phyloP scores from a whole-genome alignment of 2,113 vertebrate genomes.

The Potamarius usumacintae region DNA sequence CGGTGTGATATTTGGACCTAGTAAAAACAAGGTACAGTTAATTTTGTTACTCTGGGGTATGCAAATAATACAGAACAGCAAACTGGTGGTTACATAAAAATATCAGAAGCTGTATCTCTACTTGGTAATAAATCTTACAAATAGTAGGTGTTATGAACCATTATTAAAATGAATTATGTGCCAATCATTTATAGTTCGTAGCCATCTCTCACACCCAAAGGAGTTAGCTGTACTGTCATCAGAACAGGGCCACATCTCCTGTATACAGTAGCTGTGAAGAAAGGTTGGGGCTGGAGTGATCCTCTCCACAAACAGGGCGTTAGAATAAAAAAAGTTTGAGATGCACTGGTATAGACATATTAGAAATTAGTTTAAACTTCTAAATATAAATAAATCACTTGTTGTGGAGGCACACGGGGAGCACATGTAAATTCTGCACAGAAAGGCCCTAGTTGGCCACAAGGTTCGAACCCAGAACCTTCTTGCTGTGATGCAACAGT shows the following conservation, averaged over 20 bases:
- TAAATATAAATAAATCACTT: no score
- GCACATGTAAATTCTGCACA: no score
- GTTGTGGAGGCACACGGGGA: no score
- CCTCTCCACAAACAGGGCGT: neutral
- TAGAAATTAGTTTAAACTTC: no score
- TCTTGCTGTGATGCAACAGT: no score
- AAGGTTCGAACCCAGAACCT: no score
- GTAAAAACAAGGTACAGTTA: constrained; percentile 65
- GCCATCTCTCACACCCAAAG: neutral
- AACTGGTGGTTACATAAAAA: neutral
- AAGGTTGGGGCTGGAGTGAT: neutral
- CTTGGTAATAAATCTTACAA: neutral
- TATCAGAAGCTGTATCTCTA: neutral
- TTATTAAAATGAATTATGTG: neutral
- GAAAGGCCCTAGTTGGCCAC: no score
- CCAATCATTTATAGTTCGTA: neutral
- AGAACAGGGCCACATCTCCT: neutral
- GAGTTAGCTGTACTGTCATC: neutral
- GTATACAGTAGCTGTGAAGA: neutral
- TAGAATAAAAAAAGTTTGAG: neutral
- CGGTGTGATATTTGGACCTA: constrained; percentile 66
- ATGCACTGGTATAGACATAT: neutral
- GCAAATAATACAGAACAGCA: neutral
- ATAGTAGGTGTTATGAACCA: neutral
- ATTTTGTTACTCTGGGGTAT: constrained; percentile 1